phyloP scores from a whole-genome alignment of 2,113 vertebrate genomes.

The Elephantulus edwardii region DNA sequence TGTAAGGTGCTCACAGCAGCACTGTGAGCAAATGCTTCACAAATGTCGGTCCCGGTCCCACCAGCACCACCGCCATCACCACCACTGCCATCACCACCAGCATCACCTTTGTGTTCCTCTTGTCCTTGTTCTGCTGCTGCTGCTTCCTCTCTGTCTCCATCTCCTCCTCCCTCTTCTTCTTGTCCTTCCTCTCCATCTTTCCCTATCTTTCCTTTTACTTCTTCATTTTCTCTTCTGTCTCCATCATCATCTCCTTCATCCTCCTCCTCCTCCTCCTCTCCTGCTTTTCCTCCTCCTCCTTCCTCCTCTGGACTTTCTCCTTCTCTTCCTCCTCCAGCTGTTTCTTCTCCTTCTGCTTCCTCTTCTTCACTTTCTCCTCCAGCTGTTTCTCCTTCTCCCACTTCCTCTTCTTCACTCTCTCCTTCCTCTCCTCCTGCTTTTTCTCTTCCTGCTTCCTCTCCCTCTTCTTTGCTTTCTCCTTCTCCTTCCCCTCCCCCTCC shows the following conservation, averaged over 20 bases:
- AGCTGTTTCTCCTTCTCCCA: too few relatives aligned
- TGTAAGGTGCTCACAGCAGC: neutral
- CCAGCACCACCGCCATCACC: neutral
- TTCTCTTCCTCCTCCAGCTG: too few relatives aligned
- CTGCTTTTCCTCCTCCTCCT: neutral
- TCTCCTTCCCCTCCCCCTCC: too few relatives aligned
- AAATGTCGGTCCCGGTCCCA: neutral
- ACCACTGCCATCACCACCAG: neutral
- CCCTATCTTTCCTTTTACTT: neutral
- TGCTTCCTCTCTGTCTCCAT: neutral
- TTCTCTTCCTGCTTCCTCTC: too few relatives aligned
- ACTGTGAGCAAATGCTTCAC: neutral
- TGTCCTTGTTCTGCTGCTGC: neutral
- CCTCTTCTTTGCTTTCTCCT: too few relatives aligned
- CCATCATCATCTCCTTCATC: neutral
- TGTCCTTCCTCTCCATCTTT: neutral
- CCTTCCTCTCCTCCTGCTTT: too few relatives aligned
- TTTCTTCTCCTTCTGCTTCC: too few relatives aligned
- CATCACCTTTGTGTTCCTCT: neutral
- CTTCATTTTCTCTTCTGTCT: neutral
- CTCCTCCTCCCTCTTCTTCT: neutral
- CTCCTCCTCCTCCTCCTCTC: too few relatives aligned
- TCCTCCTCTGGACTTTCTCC: too few relatives aligned
- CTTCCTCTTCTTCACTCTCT: too few relatives aligned
- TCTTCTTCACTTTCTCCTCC: too few relatives aligned